phyloP scores from a whole-genome alignment of 1,140 invertebrate genomes.

The Drosophila azteca region DNA sequence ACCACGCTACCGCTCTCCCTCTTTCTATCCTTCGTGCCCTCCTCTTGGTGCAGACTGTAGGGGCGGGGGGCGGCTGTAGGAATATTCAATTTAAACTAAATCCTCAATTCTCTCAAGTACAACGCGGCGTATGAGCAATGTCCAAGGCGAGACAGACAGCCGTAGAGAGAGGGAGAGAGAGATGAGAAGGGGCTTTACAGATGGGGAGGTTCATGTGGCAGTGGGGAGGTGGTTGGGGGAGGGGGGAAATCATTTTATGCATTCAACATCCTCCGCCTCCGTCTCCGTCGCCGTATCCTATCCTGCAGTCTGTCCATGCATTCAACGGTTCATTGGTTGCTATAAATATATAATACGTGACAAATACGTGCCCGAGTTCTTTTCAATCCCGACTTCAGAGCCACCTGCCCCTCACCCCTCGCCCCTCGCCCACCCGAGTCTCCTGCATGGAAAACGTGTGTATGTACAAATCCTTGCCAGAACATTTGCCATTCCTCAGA shows the following conservation, averaged over 20 bases:
- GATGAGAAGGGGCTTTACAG: too few species aligned
- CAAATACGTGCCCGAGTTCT: conserved; percentile 80
- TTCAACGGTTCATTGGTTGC: conserved; percentile 81
- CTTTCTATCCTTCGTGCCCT: not conserved
- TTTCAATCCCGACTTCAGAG: conserved; percentile 58
- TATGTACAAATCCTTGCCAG: conserved; percentile 69
- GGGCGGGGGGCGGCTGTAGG: not conserved
- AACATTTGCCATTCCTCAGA: conserved; percentile 50
- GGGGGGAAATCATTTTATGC: conserved; percentile 62
- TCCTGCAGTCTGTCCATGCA: conserved; percentile 61
- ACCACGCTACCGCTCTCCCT: not conserved
- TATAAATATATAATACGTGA: conserved; percentile 82
- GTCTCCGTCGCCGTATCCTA: conserved; percentile 9
- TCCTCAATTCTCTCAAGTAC: conserved; percentile 40
- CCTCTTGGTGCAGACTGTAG: conserved; percentile 1
- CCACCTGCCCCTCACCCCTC: not conserved
- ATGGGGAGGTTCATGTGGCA: not conserved
- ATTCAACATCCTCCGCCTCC: conserved; percentile 43
- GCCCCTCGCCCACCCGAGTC: too few species aligned
- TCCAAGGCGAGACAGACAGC: conserved; percentile 8
- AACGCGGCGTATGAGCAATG: conserved; percentile 73
- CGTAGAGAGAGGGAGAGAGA: too few species aligned
- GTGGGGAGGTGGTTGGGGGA: conserved; percentile 13
- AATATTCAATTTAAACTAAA: conserved; percentile 78
- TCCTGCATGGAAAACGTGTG: conserved; percentile 34